Conservation (phyloP, 2,113 vertebrate genomes). For the Barbus barbus region DNA sequence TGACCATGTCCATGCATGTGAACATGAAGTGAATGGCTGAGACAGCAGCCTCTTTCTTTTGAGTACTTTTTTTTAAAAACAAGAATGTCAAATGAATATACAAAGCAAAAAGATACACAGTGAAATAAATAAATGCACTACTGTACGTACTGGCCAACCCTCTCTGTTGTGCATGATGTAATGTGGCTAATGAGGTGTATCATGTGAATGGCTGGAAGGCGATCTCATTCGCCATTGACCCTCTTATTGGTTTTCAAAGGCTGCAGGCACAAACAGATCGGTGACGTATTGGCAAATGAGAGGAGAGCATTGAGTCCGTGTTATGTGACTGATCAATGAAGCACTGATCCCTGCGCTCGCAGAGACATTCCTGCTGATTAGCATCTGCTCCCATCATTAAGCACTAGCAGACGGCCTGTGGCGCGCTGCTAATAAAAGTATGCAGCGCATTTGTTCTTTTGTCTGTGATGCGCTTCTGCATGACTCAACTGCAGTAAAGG, state of each 20-base stretch:
- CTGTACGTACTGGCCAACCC: not conserved
- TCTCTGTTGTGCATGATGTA: not conserved
- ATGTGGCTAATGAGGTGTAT: slow-evolving; percentile 16
- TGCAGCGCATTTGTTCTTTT: not conserved
- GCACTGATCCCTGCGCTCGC: not conserved
- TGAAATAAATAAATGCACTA: too few relatives aligned
- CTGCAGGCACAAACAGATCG: slow-evolving; percentile 28
- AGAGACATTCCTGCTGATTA: not conserved
- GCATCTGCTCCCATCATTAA: slow-evolving; percentile 1
- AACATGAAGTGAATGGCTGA: too few relatives aligned
- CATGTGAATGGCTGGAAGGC: slow-evolving; percentile 13
- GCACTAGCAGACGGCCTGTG: slow-evolving; percentile 5
- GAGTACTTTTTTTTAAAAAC: not conserved
- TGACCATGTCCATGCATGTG: too few relatives aligned
- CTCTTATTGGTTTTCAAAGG: slow-evolving; percentile 21
- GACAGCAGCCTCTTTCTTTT: not conserved
- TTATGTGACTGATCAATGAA: slow-evolving; percentile 15
- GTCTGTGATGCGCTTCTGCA: not conserved
- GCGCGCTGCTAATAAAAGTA: not conserved
- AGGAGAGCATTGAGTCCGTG: not conserved
- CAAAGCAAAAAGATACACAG: not conserved
- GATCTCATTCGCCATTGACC: slow-evolving; percentile 29
- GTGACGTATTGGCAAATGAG: slow-evolving; percentile 10
- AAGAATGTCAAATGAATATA: not conserved
- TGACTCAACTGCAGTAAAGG: not conserved